These are phyloP conservation scores for Sarcoramphus papa DNA, from an alignment of 2,797 vertebrate species.

Conservation along the genomic window DNA sequence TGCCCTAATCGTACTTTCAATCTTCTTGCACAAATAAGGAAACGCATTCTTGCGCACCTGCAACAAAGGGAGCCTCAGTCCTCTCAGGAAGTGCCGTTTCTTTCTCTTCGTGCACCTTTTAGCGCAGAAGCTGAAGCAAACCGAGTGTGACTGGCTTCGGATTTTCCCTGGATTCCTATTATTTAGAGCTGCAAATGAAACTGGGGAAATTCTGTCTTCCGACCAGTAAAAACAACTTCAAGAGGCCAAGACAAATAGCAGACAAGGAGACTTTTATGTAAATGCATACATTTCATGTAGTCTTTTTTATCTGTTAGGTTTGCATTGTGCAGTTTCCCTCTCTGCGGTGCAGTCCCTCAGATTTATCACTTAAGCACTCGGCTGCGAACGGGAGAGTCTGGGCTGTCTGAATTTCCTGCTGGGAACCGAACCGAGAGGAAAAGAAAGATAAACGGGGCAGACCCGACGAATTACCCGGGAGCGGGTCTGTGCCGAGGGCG, in stretches of 20 bases:
- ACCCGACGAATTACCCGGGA: rapidly evolving
- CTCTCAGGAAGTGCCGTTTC: rapidly evolving
- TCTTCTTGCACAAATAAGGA: neutral
- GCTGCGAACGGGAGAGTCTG: rapidly evolving
- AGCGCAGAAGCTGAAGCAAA: neutral
- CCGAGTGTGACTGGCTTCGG: rapidly evolving
- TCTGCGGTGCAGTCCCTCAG: rapidly evolving
- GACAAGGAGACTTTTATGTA: rapidly evolving
- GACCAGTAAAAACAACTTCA: too few relatives aligned
- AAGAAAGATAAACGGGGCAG: rapidly evolving
- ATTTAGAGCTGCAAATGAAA: neutral
- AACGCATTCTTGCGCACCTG: neutral
- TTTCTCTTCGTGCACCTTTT: neutral
- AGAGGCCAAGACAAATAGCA: neutral
- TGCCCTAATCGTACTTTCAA: neutral
- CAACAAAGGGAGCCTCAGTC: neutral
- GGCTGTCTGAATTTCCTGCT: rapidly evolving
- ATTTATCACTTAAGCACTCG: rapidly evolving
- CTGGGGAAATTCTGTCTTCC: neutral
- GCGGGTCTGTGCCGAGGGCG: neutral
- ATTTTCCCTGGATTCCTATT: neutral
- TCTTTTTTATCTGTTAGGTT: rapidly evolving
- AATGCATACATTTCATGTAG: rapidly evolving
- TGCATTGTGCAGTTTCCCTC: rapidly evolving
- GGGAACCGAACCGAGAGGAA: neutral